These are phyloP conservation scores for Myotis myotis DNA, from an alignment of 2,797 vertebrate genomes.

Conservation along the genomic window DNA sequence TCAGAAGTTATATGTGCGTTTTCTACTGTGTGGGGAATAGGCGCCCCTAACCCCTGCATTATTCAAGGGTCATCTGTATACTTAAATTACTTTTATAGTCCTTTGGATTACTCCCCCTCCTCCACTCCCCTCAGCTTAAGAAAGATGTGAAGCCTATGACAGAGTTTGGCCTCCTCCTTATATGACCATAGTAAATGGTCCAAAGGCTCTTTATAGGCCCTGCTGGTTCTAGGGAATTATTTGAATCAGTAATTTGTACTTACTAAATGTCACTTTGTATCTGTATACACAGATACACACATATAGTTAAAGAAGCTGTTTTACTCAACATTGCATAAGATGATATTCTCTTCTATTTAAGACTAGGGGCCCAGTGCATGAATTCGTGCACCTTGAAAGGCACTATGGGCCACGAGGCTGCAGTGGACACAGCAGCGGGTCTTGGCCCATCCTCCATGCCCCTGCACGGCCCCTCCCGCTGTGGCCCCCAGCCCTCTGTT, in stretches of 20 bases:
- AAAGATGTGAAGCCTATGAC: not conserved
- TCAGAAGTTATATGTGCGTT: not conserved
- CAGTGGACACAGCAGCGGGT: too few species aligned
- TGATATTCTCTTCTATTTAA: not conserved
- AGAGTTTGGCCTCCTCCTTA: not conserved
- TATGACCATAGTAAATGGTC: not conserved
- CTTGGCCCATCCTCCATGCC: too few species aligned
- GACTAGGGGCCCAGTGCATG: too few species aligned
- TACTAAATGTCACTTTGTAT: not conserved
- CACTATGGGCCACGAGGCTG: too few species aligned
- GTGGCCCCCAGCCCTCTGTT: too few species aligned
- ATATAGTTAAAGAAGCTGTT: not conserved
- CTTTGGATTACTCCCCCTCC: not conserved
- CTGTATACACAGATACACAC: not conserved
- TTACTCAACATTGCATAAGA: not conserved
- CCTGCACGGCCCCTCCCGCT: too few species aligned
- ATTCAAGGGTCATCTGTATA: not conserved
- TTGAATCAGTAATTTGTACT: conserved; percentile 19
- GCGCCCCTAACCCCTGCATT: not conserved
- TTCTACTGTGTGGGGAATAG: not conserved
- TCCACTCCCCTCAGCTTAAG: not conserved
- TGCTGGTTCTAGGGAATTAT: not conserved
- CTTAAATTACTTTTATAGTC: not conserved
- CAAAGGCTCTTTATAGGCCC: not conserved
- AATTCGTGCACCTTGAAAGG: too few species aligned